Evolutionary conservation across 2,888 invertebrate genomes (phyloP).

Genomic region (Marronus borbonicus): DNA sequence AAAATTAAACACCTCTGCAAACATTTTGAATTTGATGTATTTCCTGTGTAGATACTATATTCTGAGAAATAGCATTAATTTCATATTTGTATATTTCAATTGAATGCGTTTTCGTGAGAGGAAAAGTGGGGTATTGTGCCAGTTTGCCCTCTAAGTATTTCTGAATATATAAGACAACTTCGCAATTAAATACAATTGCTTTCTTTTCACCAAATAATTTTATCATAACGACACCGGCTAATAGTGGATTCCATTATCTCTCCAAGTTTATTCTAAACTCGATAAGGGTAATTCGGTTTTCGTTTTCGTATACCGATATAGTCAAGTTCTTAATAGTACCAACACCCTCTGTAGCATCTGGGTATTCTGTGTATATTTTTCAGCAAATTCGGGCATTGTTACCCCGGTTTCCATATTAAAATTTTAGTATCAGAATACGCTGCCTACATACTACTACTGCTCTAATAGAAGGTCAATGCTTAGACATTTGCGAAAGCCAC

Average conservation of each 20-base stretch:
- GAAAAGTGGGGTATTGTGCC: no score
- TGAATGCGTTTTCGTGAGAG: no score
- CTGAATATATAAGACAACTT: no score
- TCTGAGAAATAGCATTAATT: no score
- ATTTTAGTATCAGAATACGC: background rate
- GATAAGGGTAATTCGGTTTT: background rate
- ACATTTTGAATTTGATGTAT: no score
- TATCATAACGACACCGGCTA: no score
- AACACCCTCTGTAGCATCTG: background rate
- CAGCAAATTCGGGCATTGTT: background rate
- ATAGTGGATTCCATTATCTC: background rate
- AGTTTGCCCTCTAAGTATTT: no score
- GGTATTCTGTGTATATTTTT: background rate
- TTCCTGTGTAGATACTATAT: no score
- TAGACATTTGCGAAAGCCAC: background rate
- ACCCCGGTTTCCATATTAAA: background rate
- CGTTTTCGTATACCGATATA: background rate
- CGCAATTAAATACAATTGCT: no score
- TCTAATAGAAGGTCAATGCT: background rate
- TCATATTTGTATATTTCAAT: no score
- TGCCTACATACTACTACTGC: background rate
- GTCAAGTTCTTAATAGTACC: background rate
- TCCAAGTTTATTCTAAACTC: constrained; percentile 5
- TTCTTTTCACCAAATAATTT: no score
- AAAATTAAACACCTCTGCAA: no score